Base-by-base conservation (phyloP, 2,888 invertebrate genomes). In the Papilio gigon region DNA sequence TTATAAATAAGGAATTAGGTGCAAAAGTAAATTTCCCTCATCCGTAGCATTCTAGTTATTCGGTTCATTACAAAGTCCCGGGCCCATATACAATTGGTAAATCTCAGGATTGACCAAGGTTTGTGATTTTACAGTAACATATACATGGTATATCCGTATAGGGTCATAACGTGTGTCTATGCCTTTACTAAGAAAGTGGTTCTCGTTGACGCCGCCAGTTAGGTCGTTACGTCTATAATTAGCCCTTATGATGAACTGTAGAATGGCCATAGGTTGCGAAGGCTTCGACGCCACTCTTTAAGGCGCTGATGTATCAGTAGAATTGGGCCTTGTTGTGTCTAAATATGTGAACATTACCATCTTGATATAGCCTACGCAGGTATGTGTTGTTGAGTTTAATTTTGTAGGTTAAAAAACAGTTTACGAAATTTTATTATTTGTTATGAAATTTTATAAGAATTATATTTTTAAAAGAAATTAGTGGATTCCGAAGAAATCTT, bases 121-220 rank as follows among this genome's bases (percentile, higher is more conserved):
- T n/a, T n/a, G n/a, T n/a, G n/a, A n/a, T n/a, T n/a, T n/a, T n/a
- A n/a, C n/a, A n/a, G 70, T 70, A 67, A 75, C 75, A 69, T 77
- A 77, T n/a, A 72, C 71, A 59, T 75, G 63, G 71, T 44, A 68
- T 61, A 68, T 27, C 77, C 83, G 65, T 82, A 84, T 73, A 84
- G 77, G 87, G 87, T 75, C 77, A 79, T 84, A 85, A 83, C 83
- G 81, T 80, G 76, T 77, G 76, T 76, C 82, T 81, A 71, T 74
- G 75, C 62, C 88, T 87, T 74, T 86, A 82, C 85, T 78, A 74
- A 84, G 87, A 79, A 86, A 84, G 82, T 81, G 73, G 85, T 75
- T 72, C 64, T 71, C 76, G 71, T 60, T 47, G 25, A 25, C 17
- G 53, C 50, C 27, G 50, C 35, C 66, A 79, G 73, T 70, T 68